A percentile compares a stretch with the other conserved stretches of the same genome.
Conservation (phyloP, 2,113 vertebrate species). For the Platanista minor region DNA sequence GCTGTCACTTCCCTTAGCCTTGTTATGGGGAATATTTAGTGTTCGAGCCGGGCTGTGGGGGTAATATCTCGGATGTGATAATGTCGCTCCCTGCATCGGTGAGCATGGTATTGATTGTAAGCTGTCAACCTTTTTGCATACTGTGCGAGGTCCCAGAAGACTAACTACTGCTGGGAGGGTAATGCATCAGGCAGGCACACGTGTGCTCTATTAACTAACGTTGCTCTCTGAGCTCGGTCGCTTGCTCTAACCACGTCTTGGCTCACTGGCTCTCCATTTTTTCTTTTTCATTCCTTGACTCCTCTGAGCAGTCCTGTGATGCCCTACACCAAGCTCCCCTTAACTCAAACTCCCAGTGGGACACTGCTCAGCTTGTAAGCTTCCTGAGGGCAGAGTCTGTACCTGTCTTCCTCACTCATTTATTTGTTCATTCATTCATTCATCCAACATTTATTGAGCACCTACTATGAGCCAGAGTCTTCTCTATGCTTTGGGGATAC, state of each 20-base stretch:
- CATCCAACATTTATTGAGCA: background rate
- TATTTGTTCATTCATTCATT: background rate
- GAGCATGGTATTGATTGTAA: slow-evolving; percentile 61
- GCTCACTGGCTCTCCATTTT: background rate
- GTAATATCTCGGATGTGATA: slow-evolving; percentile 34
- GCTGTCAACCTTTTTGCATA: slow-evolving; percentile 58
- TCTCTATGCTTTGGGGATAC: background rate
- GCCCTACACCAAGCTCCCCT: background rate
- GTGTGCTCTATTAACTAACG: background rate
- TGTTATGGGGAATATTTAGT: slow-evolving; percentile 68
- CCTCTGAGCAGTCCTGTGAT: background rate
- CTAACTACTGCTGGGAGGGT: background rate
- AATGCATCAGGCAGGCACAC: background rate
- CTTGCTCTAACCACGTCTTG: background rate
- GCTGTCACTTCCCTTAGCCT: slow-evolving; percentile 60
- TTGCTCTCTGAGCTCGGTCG: accelerated
- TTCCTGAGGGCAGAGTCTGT: background rate
- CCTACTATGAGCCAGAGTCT: background rate
- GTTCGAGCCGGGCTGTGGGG: background rate
- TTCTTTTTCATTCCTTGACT: background rate
- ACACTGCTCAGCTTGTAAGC: background rate
- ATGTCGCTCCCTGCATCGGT: slow-evolving; percentile 48
- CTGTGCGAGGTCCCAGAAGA: slow-evolving; percentile 60
- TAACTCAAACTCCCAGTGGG: background rate
- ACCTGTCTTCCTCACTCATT: background rate